Conservation (phyloP, 2,888 invertebrate species). For the Dryobotodes eremita region DNA sequence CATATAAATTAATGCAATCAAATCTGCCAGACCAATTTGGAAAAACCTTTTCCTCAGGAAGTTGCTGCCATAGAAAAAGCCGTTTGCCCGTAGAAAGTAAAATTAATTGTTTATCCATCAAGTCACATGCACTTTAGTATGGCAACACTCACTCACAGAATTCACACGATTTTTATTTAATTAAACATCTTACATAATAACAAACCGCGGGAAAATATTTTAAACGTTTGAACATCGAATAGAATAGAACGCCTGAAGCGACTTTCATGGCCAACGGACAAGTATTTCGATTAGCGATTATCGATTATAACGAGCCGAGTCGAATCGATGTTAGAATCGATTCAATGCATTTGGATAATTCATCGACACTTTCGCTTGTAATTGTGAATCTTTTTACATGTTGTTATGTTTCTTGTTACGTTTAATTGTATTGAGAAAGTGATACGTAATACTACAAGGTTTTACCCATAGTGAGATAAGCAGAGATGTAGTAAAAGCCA, state of each 20-base stretch:
- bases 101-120: conserved; percentile 44
- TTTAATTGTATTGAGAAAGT: conserved; percentile 66
- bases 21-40: background rate
- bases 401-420: conserved; percentile 56
- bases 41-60: conserved; percentile 22
- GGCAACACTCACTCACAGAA: conserved; percentile 42
- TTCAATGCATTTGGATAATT: conserved; percentile 65
- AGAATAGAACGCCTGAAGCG: conserved; percentile 62
- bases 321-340: conserved; percentile 77
- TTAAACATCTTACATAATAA: conserved; percentile 51
- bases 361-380: conserved; percentile 77
- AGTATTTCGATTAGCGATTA: conserved; percentile 73
- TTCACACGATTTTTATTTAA: conserved; percentile 61
- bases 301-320: conserved; percentile 75
- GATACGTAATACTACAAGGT: conserved; percentile 17
- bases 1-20: background rate
- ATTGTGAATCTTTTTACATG: conserved; percentile 68
- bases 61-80: conserved; percentile 7
- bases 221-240: conserved; percentile 45
- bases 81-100: conserved; percentile 44
- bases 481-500: no score
- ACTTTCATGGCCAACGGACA: conserved; percentile 69
- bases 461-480: background rate
- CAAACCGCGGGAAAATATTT: conserved; percentile 63
- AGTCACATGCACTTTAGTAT: conserved; percentile 20